Conservation (phyloP, 1,140 invertebrate species). For the Pseudachorutes palmiensis region DNA sequence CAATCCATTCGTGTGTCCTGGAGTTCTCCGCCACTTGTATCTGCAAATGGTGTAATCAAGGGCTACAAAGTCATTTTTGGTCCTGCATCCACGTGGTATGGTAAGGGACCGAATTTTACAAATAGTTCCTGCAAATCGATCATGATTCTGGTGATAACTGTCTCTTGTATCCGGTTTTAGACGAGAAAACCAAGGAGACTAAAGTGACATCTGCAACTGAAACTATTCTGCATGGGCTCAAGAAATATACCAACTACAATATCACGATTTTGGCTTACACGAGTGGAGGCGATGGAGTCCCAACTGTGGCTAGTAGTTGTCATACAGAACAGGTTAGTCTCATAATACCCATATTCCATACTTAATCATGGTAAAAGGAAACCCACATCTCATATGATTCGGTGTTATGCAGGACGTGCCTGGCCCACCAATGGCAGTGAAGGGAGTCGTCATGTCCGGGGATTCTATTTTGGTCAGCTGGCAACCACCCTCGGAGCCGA, state of each 20-base stretch:
- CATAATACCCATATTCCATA: too few relatives aligned
- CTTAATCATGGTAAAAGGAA: too few relatives aligned
- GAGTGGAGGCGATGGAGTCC: slow-evolving; percentile 89
- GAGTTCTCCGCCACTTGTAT: slow-evolving; percentile 77
- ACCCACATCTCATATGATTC: slow-evolving; percentile 50
- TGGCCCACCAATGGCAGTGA: slow-evolving; percentile 81
- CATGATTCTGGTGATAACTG: neutral
- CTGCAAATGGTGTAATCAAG: slow-evolving; percentile 89
- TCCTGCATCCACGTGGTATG: slow-evolving; percentile 81
- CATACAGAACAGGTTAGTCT: slow-evolving; percentile 78
- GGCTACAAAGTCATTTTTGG: slow-evolving; percentile 95
- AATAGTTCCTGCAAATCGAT: too few relatives aligned
- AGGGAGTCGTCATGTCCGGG: slow-evolving; percentile 80
- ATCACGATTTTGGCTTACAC: slow-evolving; percentile 93
- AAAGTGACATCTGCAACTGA: slow-evolving; percentile 85
- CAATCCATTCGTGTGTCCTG: slow-evolving; percentile 88
- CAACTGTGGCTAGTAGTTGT: slow-evolving; percentile 80
- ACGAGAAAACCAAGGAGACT: slow-evolving; percentile 82
- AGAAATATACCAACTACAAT: slow-evolving; percentile 94
- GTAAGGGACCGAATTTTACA: too few relatives aligned
- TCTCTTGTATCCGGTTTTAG: slow-evolving; percentile 48
- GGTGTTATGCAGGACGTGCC: slow-evolving; percentile 52
- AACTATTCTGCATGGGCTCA: slow-evolving; percentile 80
- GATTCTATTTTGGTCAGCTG: slow-evolving; percentile 88
- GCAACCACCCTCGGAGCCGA: slow-evolving; percentile 81